These are phyloP conservation scores for Dysmachus trigonus DNA, from an alignment of 2,888 invertebrate genomes.

Conservation along the genomic window DNA sequence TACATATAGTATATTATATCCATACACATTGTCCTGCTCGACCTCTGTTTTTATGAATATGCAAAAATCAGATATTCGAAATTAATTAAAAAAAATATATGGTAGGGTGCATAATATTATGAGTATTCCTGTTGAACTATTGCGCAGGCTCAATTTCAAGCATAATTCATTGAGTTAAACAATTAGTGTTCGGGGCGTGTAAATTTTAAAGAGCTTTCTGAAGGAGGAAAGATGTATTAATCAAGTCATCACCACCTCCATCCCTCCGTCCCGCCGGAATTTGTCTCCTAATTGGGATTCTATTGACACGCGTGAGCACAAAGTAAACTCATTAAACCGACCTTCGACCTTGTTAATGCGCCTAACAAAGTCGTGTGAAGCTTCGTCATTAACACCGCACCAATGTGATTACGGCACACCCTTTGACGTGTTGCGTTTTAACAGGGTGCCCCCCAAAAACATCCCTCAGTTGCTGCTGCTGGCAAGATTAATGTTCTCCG, in stretches of 20 bases:
- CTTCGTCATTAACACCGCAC: constrained; percentile 20
- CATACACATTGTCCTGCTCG: too few relatives aligned
- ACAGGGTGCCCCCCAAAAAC: neutral
- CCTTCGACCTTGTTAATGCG: constrained; percentile 21
- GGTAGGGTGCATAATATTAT: neutral
- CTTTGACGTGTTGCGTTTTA: constrained; percentile 13
- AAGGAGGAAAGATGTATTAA: neutral
- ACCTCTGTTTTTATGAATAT: neutral
- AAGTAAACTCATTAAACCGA: constrained; percentile 19
- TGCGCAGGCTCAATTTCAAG: neutral
- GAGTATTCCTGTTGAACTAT: neutral
- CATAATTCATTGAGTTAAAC: neutral
- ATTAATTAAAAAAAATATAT: neutral
- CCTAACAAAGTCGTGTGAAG: neutral
- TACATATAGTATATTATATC: too few relatives aligned
- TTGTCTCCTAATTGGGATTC: neutral
- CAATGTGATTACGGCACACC: constrained; percentile 9
- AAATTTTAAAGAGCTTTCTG: neutral
- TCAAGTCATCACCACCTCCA: neutral
- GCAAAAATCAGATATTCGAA: neutral
- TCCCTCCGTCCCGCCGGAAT: neutral
- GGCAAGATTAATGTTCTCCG: neutral
- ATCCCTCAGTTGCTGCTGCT: neutral
- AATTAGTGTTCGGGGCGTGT: neutral
- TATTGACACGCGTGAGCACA: constrained; percentile 7